Base-by-base conservation (phyloP, 2,113 vertebrate genomes). In the Sylvilagus bachmani region DNA sequence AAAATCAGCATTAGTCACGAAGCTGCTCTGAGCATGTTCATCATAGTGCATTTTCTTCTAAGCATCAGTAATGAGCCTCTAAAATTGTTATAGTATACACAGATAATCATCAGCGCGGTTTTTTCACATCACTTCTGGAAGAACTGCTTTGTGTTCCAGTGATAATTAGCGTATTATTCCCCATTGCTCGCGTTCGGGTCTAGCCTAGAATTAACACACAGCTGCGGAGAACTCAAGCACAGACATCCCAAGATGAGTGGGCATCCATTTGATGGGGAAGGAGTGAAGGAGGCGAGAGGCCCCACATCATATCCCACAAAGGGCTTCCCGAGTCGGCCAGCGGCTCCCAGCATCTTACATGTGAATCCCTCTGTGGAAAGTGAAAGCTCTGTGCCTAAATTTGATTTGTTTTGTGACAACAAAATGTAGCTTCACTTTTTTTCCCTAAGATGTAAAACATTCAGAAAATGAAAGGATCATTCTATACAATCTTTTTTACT, bases 71-170 rank as follows among this genome's bases (percentile, higher is more conserved):
- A 91, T 78, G 75, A 95, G 86, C 62, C 85, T 87, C 93, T 97
- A 94, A 29, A 97, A 96, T 78, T 86, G 85, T 94, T 92, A 90
- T 73, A 95, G 90, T 96, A 83, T 93, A 96, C 94, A 81, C 81
- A 27, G 31, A 81, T 89, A 94, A 95, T 14, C 95, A 96, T 97
- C 31, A 96, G 55, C 9, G 0, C 49, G 5, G 44, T 44, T 96
- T 93, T 96, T 97, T 80, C 16, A 83, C 70, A 36, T 89, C 74
- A 6, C 79, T 96, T 78, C 82, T 81, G 96, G 97, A 97, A 97
- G 95, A 97, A 81, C 31, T 11, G 5, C 62, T 90, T 94, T 91
- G 13, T 92, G 86, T 86, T 97, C 67, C 94, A 70, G 91, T 96
- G 94, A 97, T 88, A 96, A 86, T 91, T 10, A 95, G 95, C 82